Conservation (phyloP, 2,888 invertebrate genomes). For the Nomada fabriciana region DNA sequence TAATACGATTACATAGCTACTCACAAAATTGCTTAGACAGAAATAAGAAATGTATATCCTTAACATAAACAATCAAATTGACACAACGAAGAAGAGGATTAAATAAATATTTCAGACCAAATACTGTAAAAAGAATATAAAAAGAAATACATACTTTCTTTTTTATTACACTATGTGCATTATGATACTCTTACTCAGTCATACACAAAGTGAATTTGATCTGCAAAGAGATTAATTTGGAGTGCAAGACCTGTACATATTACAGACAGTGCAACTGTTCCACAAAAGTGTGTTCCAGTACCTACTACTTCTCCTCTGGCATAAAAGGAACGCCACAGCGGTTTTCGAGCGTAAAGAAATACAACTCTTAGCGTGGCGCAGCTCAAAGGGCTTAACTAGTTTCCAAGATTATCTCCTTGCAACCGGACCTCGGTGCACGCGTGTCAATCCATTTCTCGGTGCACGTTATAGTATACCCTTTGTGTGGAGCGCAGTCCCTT, state of each 20-base stretch:
- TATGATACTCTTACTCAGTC: too few species aligned
- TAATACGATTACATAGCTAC: too few species aligned
- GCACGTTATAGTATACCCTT: conserved; percentile 49
- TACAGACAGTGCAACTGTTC: not conserved
- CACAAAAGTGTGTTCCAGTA: not conserved
- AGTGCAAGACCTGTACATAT: not conserved
- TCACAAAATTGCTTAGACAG: too few species aligned
- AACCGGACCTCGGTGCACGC: conserved; percentile 1
- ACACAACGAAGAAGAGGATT: too few species aligned
- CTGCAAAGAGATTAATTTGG: too few species aligned
- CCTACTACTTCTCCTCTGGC: not conserved
- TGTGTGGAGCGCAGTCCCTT: conserved; percentile 26
- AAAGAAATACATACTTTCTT: too few species aligned
- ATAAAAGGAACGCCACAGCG: not conserved
- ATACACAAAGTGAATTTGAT: too few species aligned
- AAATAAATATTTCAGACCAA: too few species aligned
- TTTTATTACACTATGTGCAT: too few species aligned
- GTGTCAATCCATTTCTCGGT: conserved; percentile 51
- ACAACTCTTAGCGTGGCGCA: conserved; percentile 13
- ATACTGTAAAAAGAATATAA: too few species aligned
- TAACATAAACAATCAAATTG: too few species aligned
- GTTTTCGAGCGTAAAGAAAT: not conserved
- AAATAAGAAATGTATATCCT: too few species aligned
- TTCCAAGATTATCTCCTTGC: conserved; percentile 56
- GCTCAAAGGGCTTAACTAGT: conserved; percentile 53